Evolutionary conservation across 2,113 vertebrate genomes (phyloP).

Genomic region (Loxodonta africana): DNA sequence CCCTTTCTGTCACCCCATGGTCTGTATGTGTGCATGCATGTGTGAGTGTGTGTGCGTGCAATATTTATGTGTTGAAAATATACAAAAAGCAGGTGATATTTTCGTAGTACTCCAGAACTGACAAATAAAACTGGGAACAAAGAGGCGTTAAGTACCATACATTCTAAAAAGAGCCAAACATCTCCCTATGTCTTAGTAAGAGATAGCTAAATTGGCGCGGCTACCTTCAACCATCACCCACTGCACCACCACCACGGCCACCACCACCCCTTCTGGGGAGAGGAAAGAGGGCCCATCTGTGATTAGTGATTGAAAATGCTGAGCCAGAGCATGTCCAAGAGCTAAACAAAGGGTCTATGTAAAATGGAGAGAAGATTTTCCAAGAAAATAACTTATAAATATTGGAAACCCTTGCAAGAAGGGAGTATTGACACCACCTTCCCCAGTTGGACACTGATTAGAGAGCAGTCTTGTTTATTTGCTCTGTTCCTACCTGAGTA

Average conservation of each 20-base stretch:
- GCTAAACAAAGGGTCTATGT: not conserved
- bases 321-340: not conserved
- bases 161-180: not conserved
- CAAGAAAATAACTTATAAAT: not conserved
- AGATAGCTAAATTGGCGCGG: not conserved
- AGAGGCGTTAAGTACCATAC: not conserved
- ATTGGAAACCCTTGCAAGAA: not conserved
- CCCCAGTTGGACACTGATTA: not conserved
- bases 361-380: not conserved
- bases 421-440: not conserved
- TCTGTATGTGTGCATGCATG: not conserved
- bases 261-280: not conserved
- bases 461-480: not conserved
- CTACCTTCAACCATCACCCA: not conserved
- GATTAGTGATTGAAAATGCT: not conserved
- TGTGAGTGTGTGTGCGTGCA: not conserved
- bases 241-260: not conserved
- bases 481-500: not conserved
- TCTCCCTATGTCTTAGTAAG: not conserved
- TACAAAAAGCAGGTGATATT: not conserved
- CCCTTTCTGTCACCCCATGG: no score
- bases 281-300: not conserved
- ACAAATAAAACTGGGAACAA: not conserved
- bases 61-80: not conserved
- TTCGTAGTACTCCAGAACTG: slow-evolving; percentile 29